Percentiles rank a stretch among this genome's conserved stretches.
Evolutionary conservation across 2,113 vertebrate genomes (phyloP).

Genomic region (Lipotes vexillifer): DNA sequence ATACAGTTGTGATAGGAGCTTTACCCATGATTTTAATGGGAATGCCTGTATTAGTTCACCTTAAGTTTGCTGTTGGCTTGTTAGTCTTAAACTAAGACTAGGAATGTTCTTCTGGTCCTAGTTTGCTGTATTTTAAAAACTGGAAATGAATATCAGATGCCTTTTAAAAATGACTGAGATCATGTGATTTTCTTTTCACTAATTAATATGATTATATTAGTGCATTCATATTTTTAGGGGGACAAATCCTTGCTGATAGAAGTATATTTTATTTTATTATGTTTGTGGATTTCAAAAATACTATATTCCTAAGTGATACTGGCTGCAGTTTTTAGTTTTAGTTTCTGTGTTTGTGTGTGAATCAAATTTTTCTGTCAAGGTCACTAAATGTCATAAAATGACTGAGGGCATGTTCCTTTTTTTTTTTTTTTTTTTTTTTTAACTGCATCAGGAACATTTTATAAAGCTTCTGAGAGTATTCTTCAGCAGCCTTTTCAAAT

Average conservation of each 20-base stretch:
- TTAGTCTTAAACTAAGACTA: background rate
- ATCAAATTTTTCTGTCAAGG: background rate
- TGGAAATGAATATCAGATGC: background rate
- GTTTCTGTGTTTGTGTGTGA: background rate
- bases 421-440: background rate
- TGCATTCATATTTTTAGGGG: accelerated
- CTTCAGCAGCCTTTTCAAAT: background rate
- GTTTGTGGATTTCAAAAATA: background rate
- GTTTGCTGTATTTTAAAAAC: background rate
- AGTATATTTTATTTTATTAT: background rate
- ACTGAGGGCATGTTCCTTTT: background rate
- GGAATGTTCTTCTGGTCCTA: background rate
- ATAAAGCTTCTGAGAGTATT: background rate
- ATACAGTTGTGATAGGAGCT: background rate
- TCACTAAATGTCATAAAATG: background rate
- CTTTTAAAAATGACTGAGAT: constrained; percentile 18
- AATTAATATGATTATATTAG: background rate
- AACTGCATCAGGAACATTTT: background rate
- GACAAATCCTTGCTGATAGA: background rate
- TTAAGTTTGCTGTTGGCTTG: background rate
- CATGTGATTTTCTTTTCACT: background rate
- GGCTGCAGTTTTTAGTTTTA: background rate
- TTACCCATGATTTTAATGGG: background rate
- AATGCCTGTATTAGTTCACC: background rate
- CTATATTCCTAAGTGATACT: background rate